Evolutionary conservation across 2,888 invertebrate species (phyloP).

Genomic region (Athrips mouffetella): DNA sequence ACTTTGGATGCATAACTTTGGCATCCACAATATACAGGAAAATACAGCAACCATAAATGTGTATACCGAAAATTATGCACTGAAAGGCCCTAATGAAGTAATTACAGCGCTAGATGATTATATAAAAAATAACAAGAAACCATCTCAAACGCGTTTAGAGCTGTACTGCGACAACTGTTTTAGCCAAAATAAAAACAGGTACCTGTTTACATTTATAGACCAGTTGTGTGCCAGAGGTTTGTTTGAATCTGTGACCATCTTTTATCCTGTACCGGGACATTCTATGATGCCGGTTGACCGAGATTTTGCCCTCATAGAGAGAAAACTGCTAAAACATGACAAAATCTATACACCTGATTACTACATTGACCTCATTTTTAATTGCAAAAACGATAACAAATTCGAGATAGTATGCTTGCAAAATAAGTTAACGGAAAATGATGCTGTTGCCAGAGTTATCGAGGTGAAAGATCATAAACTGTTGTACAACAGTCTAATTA

Average conservation of each 20-base stretch:
- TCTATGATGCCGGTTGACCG: slow-evolving; percentile 31
- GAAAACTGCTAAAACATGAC: slow-evolving; percentile 14
- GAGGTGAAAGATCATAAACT: neutral
- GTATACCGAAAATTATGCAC: neutral
- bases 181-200: slow-evolving; percentile 23
- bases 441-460: neutral
- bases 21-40: neutral
- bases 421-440: neutral
- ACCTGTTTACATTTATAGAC: slow-evolving; percentile 22
- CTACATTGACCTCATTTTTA: slow-evolving; percentile 11
- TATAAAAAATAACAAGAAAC: neutral
- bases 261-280: slow-evolving; percentile 28
- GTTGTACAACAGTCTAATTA: neutral
- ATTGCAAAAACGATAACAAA: neutral
- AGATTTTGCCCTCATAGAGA: slow-evolving; percentile 29
- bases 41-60: slow-evolving; percentile 9
- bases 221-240: slow-evolving; percentile 20
- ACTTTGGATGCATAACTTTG: slow-evolving; percentile 8
- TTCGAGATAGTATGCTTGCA: neutral
- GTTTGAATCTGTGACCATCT: slow-evolving; percentile 23
- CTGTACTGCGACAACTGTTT: slow-evolving; percentile 14
- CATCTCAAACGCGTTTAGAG: slow-evolving; percentile 11
- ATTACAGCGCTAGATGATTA: neutral
- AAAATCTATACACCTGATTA: slow-evolving; percentile 12
- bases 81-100: neutral